These are phyloP conservation scores for Porphyrio hochstetteri DNA, from an alignment of 2,113 vertebrate genomes.

Conservation along the genomic window DNA sequence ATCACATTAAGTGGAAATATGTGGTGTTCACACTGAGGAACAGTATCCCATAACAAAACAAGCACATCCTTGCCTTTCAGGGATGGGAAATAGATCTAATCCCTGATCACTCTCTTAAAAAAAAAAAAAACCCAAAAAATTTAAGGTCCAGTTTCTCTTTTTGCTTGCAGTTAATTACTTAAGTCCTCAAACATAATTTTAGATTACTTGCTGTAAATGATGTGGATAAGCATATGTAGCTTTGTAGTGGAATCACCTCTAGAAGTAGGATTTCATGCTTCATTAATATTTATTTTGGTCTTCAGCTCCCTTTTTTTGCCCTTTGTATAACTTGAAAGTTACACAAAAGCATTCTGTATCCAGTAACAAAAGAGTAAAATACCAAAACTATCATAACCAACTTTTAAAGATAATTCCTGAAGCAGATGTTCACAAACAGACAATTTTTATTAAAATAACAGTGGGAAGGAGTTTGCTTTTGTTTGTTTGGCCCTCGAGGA, in stretches of 20 bases:
- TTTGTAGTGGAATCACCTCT: not conserved
- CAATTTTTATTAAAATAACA: slow-evolving; percentile 61
- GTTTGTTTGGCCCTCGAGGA: slow-evolving; percentile 66
- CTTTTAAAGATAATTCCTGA: slow-evolving; percentile 58
- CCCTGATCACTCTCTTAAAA: not conserved
- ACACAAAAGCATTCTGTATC: not conserved
- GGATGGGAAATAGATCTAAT: not conserved
- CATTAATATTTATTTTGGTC: not conserved
- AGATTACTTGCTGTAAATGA: too few relatives aligned
- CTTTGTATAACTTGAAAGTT: not conserved
- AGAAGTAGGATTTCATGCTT: not conserved
- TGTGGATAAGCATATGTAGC: not conserved
- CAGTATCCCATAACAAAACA: not conserved
- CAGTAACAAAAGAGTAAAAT: slow-evolving; percentile 9
- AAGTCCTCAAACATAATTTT: not conserved
- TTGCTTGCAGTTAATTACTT: not conserved
- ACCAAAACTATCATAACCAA: not conserved
- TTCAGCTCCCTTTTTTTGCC: not conserved
- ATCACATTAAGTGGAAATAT: not conserved
- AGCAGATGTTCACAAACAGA: slow-evolving; percentile 59
- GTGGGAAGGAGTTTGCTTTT: slow-evolving; percentile 39
- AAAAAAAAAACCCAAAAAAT: not conserved
- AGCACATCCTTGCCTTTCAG: not conserved
- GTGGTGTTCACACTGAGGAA: not conserved
- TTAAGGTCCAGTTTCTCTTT: not conserved